phyloP scores from a whole-genome alignment of 2,797 vertebrate species.

The Gouania willdenowi region DNA sequence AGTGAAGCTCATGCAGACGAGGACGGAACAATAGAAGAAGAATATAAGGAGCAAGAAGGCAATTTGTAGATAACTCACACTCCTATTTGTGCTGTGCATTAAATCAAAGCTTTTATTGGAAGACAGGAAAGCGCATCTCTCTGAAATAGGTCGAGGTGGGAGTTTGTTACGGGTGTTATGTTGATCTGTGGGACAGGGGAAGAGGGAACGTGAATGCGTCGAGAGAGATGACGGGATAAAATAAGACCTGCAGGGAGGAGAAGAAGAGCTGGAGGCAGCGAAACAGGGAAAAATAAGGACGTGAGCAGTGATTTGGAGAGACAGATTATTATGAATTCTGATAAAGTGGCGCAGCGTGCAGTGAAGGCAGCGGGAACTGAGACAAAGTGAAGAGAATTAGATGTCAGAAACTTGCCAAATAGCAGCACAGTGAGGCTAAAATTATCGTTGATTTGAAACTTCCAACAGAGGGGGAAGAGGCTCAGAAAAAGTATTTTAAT shows the following conservation, averaged over 20 bases:
- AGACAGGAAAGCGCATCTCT: constrained; percentile 41
- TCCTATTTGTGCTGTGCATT: constrained; percentile 48
- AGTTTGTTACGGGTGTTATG: constrained; percentile 27
- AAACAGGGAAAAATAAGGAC: constrained; percentile 1
- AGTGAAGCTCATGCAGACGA: constrained; percentile 9
- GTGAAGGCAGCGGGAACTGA: constrained; percentile 42
- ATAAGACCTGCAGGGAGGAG: constrained; percentile 17
- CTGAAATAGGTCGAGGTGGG: constrained; percentile 17
- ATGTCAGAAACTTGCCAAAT: constrained; percentile 41
- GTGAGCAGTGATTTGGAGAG: constrained; percentile 17
- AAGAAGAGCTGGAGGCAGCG: background rate
- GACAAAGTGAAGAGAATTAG: constrained; percentile 51
- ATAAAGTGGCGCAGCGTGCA: constrained; percentile 27
- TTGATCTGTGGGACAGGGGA: constrained; percentile 21
- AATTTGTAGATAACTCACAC: constrained; percentile 46
- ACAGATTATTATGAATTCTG: constrained; percentile 52
- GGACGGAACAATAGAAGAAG: constrained; percentile 6
- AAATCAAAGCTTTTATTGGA: constrained; percentile 52
- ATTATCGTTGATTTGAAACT: constrained; percentile 24
- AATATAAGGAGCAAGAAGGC: constrained; percentile 11
- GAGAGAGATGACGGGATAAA: constrained; percentile 11
- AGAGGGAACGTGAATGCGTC: constrained; percentile 17
- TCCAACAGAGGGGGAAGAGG: background rate
- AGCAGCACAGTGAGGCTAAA: constrained; percentile 25
- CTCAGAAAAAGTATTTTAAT: too few species aligned